phyloP scores from a whole-genome alignment of 2,888 invertebrate species.

The Netelia inedita region DNA sequence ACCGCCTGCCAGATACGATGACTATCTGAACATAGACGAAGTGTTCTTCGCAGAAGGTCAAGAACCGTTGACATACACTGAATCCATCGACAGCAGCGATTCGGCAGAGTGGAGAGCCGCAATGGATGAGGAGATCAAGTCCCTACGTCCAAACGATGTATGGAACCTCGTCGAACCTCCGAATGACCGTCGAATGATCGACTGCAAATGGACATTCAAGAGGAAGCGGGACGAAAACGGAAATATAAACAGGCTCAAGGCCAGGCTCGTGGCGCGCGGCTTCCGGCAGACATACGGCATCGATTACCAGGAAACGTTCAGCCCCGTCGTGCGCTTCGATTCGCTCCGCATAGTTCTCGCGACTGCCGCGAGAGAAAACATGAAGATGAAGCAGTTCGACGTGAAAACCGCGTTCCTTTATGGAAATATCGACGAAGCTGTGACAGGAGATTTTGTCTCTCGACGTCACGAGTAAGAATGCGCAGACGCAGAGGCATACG shows the following conservation, averaged over 20 bases:
- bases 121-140: conserved; percentile 51
- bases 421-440: conserved; percentile 76
- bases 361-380: conserved; percentile 59
- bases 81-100: conserved; percentile 16
- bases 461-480: too few relatives aligned
- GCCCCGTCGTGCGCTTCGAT: conserved; percentile 37
- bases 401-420: conserved; percentile 78
- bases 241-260: conserved; percentile 20
- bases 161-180: conserved; percentile 48
- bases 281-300: conserved; percentile 22
- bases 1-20: not conserved
- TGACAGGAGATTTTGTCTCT: too few relatives aligned
- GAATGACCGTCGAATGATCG: not conserved
- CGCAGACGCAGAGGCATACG: too few relatives aligned
- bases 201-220: conserved; percentile 40
- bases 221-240: conserved; percentile 39
- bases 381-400: conserved; percentile 75
- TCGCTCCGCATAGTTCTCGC: conserved; percentile 26
- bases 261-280: conserved; percentile 21
- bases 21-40: conserved; percentile 1
- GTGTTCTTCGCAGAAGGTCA: conserved; percentile 26
- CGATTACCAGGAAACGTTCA: conserved; percentile 38
- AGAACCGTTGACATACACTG: conserved; percentile 27
- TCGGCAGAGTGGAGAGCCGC: conserved; percentile 44
- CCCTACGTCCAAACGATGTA: conserved; percentile 34